A percentile compares a stretch with the other conserved stretches of the same genome.
Evolutionary conservation across 2,797 vertebrate species (phyloP).

Genomic region (Fundulus diaphanus): DNA sequence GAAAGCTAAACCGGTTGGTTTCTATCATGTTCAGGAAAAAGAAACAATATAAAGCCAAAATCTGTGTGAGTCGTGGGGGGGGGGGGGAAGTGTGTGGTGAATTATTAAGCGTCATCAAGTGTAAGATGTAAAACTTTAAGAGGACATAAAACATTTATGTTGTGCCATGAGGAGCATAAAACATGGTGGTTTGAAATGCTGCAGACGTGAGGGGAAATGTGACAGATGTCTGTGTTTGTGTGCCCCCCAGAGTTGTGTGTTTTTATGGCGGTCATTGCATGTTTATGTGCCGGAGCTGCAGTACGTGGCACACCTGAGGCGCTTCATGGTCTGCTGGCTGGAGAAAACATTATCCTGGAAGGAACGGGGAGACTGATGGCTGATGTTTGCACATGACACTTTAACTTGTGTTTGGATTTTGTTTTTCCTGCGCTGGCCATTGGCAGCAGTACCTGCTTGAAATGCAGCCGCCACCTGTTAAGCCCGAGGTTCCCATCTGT

Average conservation of each 20-base stretch:
- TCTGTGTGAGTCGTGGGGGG: too few relatives aligned
- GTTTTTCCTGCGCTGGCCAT: conserved; percentile 28
- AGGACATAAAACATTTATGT: conserved; percentile 27
- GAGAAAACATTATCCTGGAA: conserved; percentile 30
- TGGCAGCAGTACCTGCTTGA: conserved; percentile 58
- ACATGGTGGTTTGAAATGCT: conserved; percentile 9
- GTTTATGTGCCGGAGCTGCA: background rate
- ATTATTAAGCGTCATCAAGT: conserved; percentile 34
- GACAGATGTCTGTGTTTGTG: conserved; percentile 50
- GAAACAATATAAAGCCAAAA: background rate
- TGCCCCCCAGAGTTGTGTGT: conserved; percentile 3
- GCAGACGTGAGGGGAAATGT: conserved; percentile 13
- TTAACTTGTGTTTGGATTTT: conserved; percentile 26
- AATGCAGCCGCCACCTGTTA: conserved; percentile 64
- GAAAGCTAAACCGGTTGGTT: background rate
- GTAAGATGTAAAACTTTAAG: conserved; percentile 2
- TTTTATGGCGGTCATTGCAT: background rate
- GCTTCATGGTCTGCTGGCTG: conserved; percentile 8
- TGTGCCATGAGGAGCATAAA: conserved; percentile 25
- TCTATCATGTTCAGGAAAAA: background rate
- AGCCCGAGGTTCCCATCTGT: conserved; percentile 56
- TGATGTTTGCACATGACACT: conserved; percentile 19
- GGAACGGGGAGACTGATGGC: background rate
- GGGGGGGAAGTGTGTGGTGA: too few relatives aligned
- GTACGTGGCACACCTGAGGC: conserved; percentile 28